A percentile compares a stretch with the other conserved stretches of the same genome.
Conservation (phyloP, 1,140 invertebrate species). For the Nasonia longicornis region DNA sequence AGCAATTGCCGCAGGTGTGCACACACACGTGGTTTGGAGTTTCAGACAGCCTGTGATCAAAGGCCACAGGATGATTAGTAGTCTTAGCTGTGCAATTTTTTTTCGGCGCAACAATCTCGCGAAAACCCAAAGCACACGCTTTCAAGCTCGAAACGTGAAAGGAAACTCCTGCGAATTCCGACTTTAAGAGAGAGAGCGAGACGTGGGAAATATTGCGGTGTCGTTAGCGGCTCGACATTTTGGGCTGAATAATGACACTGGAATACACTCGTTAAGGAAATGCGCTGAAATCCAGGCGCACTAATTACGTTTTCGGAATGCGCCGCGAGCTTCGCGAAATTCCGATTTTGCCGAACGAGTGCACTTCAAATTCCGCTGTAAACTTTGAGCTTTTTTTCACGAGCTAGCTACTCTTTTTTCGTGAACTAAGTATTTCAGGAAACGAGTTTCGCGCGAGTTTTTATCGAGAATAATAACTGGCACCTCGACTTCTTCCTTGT, state of each 20-base stretch:
- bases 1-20: conserved; percentile 14
- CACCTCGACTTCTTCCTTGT: not conserved
- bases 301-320: no score
- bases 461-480: no score
- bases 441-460: no score
- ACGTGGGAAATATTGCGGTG: not conserved
- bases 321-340: no score
- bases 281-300: not conserved
- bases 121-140: not conserved
- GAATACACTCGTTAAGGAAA: not conserved
- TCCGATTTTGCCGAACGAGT: not conserved
- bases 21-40: not conserved
- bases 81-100: not conserved
- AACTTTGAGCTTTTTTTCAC: no score
- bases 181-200: not conserved
- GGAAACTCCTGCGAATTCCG: not conserved
- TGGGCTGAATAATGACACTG: not conserved
- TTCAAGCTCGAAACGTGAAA: not conserved
- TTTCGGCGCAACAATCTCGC: not conserved
- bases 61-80: not conserved
- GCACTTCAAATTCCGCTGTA: not conserved
- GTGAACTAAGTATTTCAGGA: no score
- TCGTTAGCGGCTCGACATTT: not conserved
- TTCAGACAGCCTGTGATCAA: not conserved
- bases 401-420: no score